These are phyloP conservation scores for Euura saliciscinereae DNA, from an alignment of 1,140 invertebrate genomes.

Conservation along the genomic window DNA sequence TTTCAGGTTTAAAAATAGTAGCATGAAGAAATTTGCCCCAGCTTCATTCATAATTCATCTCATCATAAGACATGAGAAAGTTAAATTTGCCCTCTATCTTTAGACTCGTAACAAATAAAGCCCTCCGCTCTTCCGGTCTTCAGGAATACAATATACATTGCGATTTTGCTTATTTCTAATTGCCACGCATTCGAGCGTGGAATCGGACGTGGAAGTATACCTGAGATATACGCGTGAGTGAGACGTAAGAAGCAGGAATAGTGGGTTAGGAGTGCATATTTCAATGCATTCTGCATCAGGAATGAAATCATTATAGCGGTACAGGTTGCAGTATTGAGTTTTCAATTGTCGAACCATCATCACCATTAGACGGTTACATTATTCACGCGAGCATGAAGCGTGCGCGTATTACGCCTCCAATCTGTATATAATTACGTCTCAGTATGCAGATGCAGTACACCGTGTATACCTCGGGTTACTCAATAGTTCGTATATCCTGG, in stretches of 20 bases:
- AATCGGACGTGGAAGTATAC: no score
- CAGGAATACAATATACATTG: no score
- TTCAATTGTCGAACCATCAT: not conserved
- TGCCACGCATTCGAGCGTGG: no score
- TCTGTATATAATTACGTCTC: not conserved
- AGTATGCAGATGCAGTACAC: not conserved
- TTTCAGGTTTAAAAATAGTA: not conserved
- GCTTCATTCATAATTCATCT: not conserved
- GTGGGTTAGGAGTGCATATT: not conserved
- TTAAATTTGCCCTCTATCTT: not conserved
- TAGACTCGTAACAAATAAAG: not conserved
- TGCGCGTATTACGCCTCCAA: slow-evolving; percentile 5
- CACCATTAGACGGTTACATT: slow-evolving; percentile 1
- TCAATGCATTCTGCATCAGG: not conserved
- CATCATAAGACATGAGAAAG: not conserved
- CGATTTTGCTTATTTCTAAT: no score
- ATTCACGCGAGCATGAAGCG: slow-evolving; percentile 3
- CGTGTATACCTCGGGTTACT: not conserved
- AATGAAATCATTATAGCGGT: not conserved
- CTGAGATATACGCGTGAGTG: no score
- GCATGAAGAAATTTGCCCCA: not conserved
- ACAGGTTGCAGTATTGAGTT: not conserved
- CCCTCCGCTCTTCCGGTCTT: no score
- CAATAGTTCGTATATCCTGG: no score
- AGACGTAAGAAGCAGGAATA: not conserved